Evolutionary conservation across 1,140 invertebrate genomes (phyloP).

Genomic region (Campoletis sonorensis): DNA sequence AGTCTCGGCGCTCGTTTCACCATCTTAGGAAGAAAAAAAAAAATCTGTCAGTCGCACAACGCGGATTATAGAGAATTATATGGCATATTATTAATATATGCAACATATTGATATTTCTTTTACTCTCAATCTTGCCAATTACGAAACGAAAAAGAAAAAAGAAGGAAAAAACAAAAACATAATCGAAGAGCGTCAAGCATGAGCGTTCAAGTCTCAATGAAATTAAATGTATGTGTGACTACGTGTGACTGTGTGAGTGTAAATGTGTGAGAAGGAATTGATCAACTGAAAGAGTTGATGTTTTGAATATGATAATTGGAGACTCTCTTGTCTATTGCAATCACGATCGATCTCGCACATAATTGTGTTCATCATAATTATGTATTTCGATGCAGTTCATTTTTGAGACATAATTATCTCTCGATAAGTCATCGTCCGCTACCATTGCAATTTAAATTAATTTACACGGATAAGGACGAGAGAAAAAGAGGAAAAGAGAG

Average conservation of each 20-base stretch:
- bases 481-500: not conserved
- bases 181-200: not conserved
- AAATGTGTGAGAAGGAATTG: not conserved
- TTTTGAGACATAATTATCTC: not conserved
- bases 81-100: not conserved
- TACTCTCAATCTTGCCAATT: conserved; percentile 25
- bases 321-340: not conserved
- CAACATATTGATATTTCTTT: not conserved
- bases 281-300: not conserved
- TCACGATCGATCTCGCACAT: not conserved
- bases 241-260: not conserved
- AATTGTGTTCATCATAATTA: conserved; percentile 15
- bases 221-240: not conserved
- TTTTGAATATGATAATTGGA: too few relatives aligned
- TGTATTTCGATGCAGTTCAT: not conserved
- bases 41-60: conserved; percentile 66
- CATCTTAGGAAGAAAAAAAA: not conserved
- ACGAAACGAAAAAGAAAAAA: conserved; percentile 12
- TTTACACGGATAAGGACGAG: not conserved
- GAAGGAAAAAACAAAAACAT: not conserved
- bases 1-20: not conserved
- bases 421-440: not conserved
- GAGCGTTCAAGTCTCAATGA: not conserved
- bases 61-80: conserved; percentile 43
- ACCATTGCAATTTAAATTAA: not conserved